These are phyloP conservation scores for Arion vulgaris DNA, from an alignment of 1,140 invertebrate genomes.

Conservation along the genomic window DNA sequence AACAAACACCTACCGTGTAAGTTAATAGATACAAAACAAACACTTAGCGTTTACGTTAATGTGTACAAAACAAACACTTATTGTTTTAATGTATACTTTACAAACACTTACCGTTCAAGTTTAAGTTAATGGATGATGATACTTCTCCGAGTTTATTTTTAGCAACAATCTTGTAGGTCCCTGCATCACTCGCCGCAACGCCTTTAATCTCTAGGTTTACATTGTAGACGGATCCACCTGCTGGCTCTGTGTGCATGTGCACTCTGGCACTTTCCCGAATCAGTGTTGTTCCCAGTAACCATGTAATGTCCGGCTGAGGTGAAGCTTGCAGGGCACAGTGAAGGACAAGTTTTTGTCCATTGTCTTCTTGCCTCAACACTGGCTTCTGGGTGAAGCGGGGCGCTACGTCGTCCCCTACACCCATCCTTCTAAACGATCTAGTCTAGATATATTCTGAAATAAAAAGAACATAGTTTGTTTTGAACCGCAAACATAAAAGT, in stretches of 20 bases:
- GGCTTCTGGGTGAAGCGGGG: conserved; percentile 98
- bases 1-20: too few species aligned
- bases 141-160: conserved; percentile 98
- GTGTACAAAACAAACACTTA: too few species aligned
- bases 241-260: conserved; percentile 62
- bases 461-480: too few species aligned
- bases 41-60: too few species aligned
- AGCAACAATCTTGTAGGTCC: conserved; percentile 97
- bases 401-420: conserved; percentile 96
- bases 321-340: conserved; percentile 68
- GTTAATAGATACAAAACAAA: too few species aligned
- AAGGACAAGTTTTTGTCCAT: conserved; percentile 74
- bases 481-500: too few species aligned
- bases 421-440: conserved; percentile 70
- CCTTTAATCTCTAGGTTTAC: conserved; percentile 87
- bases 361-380: conserved; percentile 95
- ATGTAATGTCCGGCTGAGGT: conserved; percentile 68
- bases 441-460: background rate
- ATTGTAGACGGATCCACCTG: conserved; percentile 60
- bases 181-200: conserved; percentile 95
- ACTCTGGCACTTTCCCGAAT: conserved; percentile 59
- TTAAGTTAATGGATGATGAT: conserved; percentile 97
- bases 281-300: conserved; percentile 65
- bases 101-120: conserved; percentile 83
- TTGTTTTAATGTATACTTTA: too few species aligned